Base-by-base conservation (phyloP, 2,797 vertebrate genomes). In the Oreochromis grahami region DNA sequence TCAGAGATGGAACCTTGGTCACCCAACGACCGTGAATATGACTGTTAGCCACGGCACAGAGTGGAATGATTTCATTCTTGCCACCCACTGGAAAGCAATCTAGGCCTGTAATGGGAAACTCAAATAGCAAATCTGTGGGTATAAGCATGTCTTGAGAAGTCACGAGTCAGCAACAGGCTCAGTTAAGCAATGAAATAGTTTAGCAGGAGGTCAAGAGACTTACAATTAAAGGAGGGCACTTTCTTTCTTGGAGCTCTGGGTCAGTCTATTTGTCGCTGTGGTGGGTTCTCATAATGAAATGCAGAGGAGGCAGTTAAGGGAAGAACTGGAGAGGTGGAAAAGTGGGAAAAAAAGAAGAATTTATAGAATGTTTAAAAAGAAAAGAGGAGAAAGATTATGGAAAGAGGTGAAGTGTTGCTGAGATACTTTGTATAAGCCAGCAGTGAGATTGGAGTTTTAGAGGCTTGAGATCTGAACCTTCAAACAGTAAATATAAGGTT, bases 61-160 rank as follows among this genome's bases (percentile, higher is more conserved):
- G 86, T 82, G 89, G 79, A 92, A 89, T 90, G 86, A 91, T 92
- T 93, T 87, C 91, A 78, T 91, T 91, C 86, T 87, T 79, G 34
- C 89, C 94, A 91, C 91, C 93, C 90, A 88, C 90, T 88, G 92
- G 89, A 94, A 94, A 94, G 92, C 94, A 95, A 95, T 95, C 93
- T 93, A 24, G 85, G 74, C 26, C 81, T 76, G 78, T 94, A 94
- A 96, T 94, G 92, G 91, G 88, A 94, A 95, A 93, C 78, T 92
- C 88, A 93, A 93, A 94, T 90, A 91, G 89, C 87, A 93, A 93
- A 93, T 94, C 90, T 92, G 82, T 88, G 87, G 85, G 79, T 87
- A 91, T 93, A 89, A 94, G 93, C 92, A 89, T 91, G 90, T 92
- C 90, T 84, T 7, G 7, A 79, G 86, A 93, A 94, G 90, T 90